Evolutionary conservation across 2,888 invertebrate genomes (phyloP), one percentile per base, ranked within the genome.

Genomic region (Itoplectis maculator): DNA sequence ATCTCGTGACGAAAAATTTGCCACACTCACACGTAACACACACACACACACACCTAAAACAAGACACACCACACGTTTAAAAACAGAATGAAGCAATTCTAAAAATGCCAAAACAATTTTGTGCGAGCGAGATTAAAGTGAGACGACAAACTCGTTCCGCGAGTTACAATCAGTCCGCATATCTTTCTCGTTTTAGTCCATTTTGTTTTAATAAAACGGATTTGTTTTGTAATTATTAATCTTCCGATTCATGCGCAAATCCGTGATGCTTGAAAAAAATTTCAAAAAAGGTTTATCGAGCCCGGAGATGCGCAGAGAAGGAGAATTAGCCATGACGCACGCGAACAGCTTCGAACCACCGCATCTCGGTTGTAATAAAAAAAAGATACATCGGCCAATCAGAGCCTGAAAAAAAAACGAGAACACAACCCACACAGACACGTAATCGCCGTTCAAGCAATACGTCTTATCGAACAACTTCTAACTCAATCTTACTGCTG

Each of bases 401-500:
- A 20, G 29, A 47, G 35, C 61, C 47, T 18, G n/a, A n/a, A n/a
- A n/a, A n/a, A n/a, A n/a, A n/a, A 56, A 15, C 59, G 49, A 68
- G 49, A 75, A 66, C 35, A 78, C 63, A 79, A 20, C n/a, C n/a
- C 20, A 65, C 59, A 61, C 37, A 70, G 59, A 70, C 69, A 66
- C 35, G 45, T 63, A 61, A 78, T 69, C 51, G 82, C 86, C 74
- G 79, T 85, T 86, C 69, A 85, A 87, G 87, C 89, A 87, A 88
- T 88, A 88, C 80, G 83, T 81, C 74, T 70, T 65, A 81, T 79
- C 73, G 73, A 82, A 74, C 79, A 83, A 76, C 63, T 79, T 81
- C 76, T 85, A n/a, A 83, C 61, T 82, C 83, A 83, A 84, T 84
- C 82, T 86, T 82, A 87, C 85, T 81, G 86, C 86, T 86, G 86